Percentiles rank a stretch among this genome's conserved stretches.
Evolutionary conservation across 2,113 vertebrate genomes (phyloP).

Genomic region (Thymallus thymallus): DNA sequence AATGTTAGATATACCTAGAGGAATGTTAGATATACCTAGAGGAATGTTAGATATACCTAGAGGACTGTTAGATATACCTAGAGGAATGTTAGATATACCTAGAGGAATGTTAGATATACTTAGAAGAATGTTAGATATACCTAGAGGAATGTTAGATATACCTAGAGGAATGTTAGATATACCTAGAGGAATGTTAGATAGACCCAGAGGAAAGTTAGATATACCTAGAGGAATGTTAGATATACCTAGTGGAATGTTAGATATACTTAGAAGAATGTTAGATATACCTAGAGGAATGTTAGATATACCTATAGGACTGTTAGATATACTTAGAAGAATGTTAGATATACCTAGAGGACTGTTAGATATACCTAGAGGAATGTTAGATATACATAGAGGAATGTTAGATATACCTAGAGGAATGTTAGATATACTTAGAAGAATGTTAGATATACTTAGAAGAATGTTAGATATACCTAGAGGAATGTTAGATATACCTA

Average conservation of each 20-base stretch:
- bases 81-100: too few relatives aligned
- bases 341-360: slow-evolving; percentile 1
- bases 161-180: slow-evolving; percentile 1
- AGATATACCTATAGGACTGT: too few relatives aligned
- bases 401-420: slow-evolving; percentile 1
- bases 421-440: too few relatives aligned
- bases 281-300: slow-evolving; percentile 1
- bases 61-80: slow-evolving; percentile 3
- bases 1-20: too few relatives aligned
- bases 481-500: slow-evolving; percentile 1
- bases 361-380: too few relatives aligned
- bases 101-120: too few relatives aligned
- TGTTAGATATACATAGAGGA: slow-evolving; percentile 32
- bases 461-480: slow-evolving; percentile 1
- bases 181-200: too few relatives aligned
- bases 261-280: slow-evolving; percentile 11
- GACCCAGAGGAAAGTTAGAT: slow-evolving; percentile 1
- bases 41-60: too few relatives aligned
- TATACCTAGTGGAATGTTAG: too few relatives aligned
- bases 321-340: too few relatives aligned
- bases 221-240: slow-evolving; percentile 2
- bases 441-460: too few relatives aligned
- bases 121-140: slow-evolving; percentile 1
- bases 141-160: slow-evolving; percentile 1
- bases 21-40: too few relatives aligned